phyloP scores from a whole-genome alignment of 2,113 vertebrate species.

The Platysteira castanea region DNA sequence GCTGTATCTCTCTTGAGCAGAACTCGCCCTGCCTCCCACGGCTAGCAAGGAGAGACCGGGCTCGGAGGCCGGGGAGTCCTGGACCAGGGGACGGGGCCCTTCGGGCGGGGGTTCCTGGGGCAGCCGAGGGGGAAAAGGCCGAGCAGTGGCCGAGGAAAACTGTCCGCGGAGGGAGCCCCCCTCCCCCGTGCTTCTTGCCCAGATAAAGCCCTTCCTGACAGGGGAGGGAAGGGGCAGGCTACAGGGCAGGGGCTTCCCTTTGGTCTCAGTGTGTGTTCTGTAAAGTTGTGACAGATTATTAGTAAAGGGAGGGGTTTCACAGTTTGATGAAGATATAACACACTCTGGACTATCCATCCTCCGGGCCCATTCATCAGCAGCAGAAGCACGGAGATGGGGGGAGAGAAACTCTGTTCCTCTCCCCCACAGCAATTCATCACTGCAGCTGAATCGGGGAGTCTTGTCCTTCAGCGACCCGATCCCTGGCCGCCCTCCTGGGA shows the following conservation, averaged over 20 bases:
- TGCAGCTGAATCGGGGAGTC: background rate
- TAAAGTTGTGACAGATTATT: slow-evolving; percentile 68
- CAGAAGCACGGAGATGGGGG: background rate
- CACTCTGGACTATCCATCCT: slow-evolving; percentile 24
- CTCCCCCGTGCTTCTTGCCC: background rate
- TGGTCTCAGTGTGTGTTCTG: slow-evolving; percentile 64
- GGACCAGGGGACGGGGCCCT: background rate
- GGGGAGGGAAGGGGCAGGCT: slow-evolving; percentile 58
- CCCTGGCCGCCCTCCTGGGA: background rate
- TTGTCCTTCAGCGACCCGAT: background rate
- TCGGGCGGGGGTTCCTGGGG: background rate
- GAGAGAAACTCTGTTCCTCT: background rate
- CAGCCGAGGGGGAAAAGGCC: background rate
- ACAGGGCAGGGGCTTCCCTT: slow-evolving; percentile 30
- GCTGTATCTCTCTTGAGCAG: background rate
- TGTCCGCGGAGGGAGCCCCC: background rate
- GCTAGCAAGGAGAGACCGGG: background rate
- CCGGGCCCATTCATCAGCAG: background rate
- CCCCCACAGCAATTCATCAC: background rate
- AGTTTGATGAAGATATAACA: slow-evolving; percentile 58
- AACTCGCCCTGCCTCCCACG: fast-evolving
- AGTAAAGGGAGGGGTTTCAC: slow-evolving; percentile 56
- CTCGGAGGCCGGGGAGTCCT: background rate
- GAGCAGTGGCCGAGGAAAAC: background rate
- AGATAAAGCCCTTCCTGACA: slow-evolving; percentile 49